phyloP scores from a whole-genome alignment of 2,797 vertebrate genomes.

The Arrhamphus sclerolepis region DNA sequence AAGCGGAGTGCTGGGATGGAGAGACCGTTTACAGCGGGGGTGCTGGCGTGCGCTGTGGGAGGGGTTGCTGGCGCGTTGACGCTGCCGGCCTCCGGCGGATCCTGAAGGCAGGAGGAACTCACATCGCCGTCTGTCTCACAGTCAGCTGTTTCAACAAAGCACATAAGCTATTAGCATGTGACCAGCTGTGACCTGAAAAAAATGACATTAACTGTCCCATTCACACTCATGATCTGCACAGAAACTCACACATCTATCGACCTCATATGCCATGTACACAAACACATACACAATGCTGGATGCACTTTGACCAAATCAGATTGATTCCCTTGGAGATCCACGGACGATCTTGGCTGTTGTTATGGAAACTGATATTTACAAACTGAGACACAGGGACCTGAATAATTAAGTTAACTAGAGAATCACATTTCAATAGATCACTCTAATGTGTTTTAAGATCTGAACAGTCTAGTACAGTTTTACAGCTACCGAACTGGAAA shows the following conservation, averaged over 20 bases:
- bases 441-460: slow-evolving; percentile 20
- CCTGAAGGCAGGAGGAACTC: slow-evolving; percentile 91
- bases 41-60: slow-evolving; percentile 37
- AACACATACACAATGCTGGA: background rate
- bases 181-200: slow-evolving; percentile 38
- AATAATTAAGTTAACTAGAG: slow-evolving; percentile 60
- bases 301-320: slow-evolving; percentile 8
- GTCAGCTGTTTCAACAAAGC: slow-evolving; percentile 86
- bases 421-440: slow-evolving; percentile 49
- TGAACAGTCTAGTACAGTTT: background rate
- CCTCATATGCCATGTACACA: slow-evolving; percentile 10
- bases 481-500: background rate
- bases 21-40: slow-evolving; percentile 67
- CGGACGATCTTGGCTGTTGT: background rate
- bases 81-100: slow-evolving; percentile 78
- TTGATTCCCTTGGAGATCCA: background rate
- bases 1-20: slow-evolving; percentile 79
- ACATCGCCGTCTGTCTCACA: slow-evolving; percentile 94
- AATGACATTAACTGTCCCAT: slow-evolving; percentile 18
- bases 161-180: slow-evolving; percentile 60
- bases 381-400: slow-evolving; percentile 26
- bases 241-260: slow-evolving; percentile 14
- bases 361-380: background rate
- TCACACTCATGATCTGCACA: background rate
- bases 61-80: slow-evolving; percentile 51